These are phyloP conservation scores for Spisula subtruncata DNA, from an alignment of 2,888 invertebrate genomes.

Conservation along the genomic window DNA sequence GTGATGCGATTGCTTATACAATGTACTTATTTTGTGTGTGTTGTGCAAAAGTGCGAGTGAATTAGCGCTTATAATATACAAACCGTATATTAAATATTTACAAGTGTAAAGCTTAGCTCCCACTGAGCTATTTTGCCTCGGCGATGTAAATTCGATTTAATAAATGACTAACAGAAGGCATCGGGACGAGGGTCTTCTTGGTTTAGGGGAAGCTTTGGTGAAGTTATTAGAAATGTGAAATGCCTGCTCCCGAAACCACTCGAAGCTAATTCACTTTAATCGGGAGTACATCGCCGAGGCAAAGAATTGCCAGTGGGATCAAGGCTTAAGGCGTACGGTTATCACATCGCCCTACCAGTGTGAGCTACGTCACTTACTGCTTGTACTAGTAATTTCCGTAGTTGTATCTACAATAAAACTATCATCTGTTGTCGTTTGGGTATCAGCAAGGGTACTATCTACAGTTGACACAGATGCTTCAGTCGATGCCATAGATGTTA, in stretches of 20 bases:
- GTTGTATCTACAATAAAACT: neutral
- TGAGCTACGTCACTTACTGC: constrained; percentile 14
- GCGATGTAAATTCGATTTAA: too few species aligned
- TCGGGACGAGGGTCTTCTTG: too few species aligned
- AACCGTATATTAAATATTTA: neutral
- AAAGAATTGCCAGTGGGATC: too few species aligned
- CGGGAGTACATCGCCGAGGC: too few species aligned
- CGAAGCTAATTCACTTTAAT: too few species aligned
- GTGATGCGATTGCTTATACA: neutral
- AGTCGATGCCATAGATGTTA: neutral
- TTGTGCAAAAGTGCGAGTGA: neutral
- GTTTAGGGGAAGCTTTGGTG: too few species aligned
- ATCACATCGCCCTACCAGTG: neutral
- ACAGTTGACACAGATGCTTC: neutral
- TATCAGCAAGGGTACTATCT: neutral
- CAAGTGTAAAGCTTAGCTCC: too few species aligned
- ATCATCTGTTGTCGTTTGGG: neutral
- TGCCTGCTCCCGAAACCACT: too few species aligned
- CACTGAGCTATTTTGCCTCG: too few species aligned
- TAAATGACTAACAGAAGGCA: too few species aligned
- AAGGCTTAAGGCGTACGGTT: neutral
- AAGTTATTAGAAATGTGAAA: too few species aligned
- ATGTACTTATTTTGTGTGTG: neutral
- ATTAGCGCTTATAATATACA: neutral
- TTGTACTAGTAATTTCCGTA: neutral